Percentiles rank a stretch among this genome's conserved stretches.
Conservation (phyloP, 2,113 vertebrate genomes). For the Neolamprologus variostigma region DNA sequence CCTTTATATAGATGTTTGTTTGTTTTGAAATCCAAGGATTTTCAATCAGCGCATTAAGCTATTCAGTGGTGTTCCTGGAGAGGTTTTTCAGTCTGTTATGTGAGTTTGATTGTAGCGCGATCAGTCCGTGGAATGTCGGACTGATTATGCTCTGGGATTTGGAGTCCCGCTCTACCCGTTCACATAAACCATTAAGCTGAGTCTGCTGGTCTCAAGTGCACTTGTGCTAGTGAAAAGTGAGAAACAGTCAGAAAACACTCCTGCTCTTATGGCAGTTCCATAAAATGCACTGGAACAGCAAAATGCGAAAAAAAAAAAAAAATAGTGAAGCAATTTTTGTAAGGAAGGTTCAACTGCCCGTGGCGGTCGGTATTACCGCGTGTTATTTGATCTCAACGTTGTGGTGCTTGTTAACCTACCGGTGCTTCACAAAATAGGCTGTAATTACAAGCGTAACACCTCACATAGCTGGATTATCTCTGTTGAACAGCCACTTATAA, state of each 20-base stretch:
- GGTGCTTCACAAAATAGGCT: background rate
- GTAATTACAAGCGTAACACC: background rate
- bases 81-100: conserved; percentile 1
- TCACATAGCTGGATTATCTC: background rate
- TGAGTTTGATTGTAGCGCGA: conserved; percentile 44
- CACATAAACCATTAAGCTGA: conserved; percentile 16
- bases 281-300: background rate
- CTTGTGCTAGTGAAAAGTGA: conserved; percentile 34
- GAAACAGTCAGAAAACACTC: background rate
- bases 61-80: conserved; percentile 30
- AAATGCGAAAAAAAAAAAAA: conserved; percentile 4
- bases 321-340: background rate
- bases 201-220: conserved; percentile 59
- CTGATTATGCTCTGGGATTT: conserved; percentile 23
- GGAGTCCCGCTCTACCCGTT: conserved; percentile 5
- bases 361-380: background rate
- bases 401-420: conserved; percentile 21
- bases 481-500: background rate
- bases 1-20: conserved; percentile 39
- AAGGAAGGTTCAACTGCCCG: background rate
- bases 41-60: conserved; percentile 68
- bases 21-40: conserved; percentile 14
- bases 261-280: conserved; percentile 19
- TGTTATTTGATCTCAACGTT: background rate
- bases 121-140: conserved; percentile 44